Evolutionary conservation across 23 tunicate species (phyloP).

Genomic region (Ascidia mentula): DNA sequence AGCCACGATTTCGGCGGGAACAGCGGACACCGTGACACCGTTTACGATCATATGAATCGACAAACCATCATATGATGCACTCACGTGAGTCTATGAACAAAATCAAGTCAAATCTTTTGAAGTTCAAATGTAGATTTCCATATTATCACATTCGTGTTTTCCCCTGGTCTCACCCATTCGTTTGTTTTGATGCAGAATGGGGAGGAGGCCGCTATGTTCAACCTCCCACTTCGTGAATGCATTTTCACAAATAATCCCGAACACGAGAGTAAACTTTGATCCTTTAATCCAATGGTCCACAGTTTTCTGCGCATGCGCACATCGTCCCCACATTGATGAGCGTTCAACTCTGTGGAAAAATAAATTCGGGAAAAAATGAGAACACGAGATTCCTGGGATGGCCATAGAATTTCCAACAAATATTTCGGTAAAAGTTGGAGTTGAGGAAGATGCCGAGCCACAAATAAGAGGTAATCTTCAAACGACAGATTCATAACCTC

Average conservation of each 20-base stretch:
- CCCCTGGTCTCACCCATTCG: background rate
- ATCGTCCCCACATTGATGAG: background rate
- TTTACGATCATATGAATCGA: background rate
- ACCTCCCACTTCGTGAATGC: background rate
- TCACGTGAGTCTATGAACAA: background rate
- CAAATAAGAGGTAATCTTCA: no score
- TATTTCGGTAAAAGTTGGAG: no score
- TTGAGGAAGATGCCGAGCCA: no score
- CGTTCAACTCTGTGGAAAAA: background rate
- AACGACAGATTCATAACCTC: no score
- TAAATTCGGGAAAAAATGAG: no score
- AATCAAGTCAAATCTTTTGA: background rate
- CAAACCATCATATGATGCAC: slow-evolving; percentile 1
- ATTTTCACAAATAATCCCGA: background rate
- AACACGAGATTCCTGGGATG: no score
- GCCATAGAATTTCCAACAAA: no score
- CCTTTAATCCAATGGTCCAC: background rate
- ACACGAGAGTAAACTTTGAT: background rate
- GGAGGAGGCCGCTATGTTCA: background rate
- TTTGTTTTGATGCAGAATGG: background rate
- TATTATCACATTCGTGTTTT: no score
- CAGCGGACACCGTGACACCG: slow-evolving; percentile 6
- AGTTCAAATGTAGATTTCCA: no score
- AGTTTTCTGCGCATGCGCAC: background rate
- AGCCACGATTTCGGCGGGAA: slow-evolving; percentile 3